Conservation (phyloP, 2,888 invertebrate genomes). For the Erebia epiphron region DNA sequence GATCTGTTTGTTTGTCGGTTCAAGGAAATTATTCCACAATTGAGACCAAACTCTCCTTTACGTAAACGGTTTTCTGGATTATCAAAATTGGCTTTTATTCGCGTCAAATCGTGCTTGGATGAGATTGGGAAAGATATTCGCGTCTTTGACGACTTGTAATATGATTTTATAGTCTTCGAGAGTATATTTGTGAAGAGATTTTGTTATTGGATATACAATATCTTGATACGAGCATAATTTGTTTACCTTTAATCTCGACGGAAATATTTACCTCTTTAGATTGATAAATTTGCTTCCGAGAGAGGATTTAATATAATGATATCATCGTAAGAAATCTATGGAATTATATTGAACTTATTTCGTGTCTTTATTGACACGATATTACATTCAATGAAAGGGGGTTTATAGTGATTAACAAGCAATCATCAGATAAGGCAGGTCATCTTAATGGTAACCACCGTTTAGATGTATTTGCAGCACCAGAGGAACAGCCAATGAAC, state of each 20-base stretch:
- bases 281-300: background rate
- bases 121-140: constrained; percentile 50
- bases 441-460: no score
- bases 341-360: background rate
- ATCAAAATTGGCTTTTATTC: constrained; percentile 55
- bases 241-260: constrained; percentile 9
- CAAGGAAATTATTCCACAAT: constrained; percentile 27
- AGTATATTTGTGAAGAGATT: constrained; percentile 24
- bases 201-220: constrained; percentile 14
- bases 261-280: constrained; percentile 3
- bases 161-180: constrained; percentile 32
- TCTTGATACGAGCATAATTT: constrained; percentile 14
- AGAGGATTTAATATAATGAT: background rate
- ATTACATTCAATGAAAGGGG: no score
- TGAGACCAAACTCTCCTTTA: constrained; percentile 37
- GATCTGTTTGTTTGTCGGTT: background rate
- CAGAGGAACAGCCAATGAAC: no score
- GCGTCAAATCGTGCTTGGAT: constrained; percentile 58
- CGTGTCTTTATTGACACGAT: no score
- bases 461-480: no score
- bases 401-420: no score
- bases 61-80: constrained; percentile 52
- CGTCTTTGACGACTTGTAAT: constrained; percentile 32
- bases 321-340: background rate
- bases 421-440: no score